Percentiles rank a stretch among this genome's conserved stretches.
These are phyloP conservation scores for Amaurobius ferox DNA, from an alignment of 2,888 invertebrate genomes.

Conservation along the genomic window DNA sequence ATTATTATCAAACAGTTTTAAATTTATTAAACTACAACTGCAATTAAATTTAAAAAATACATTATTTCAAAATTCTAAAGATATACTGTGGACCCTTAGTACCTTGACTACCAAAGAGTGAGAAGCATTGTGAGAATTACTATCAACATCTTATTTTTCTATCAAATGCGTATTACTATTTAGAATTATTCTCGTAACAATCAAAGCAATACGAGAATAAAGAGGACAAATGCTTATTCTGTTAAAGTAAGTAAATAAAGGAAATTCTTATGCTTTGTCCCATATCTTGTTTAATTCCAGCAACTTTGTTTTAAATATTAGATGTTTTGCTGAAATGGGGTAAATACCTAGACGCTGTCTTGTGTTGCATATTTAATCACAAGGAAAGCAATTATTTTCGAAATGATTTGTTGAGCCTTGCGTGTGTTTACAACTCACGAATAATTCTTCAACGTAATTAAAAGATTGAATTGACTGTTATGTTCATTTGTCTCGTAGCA, in stretches of 20 bases:
- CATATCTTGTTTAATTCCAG: not conserved
- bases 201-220: too few species aligned
- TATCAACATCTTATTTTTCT: too few species aligned
- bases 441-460: slow-evolving; percentile 12
- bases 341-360: not conserved
- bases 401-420: slow-evolving; percentile 1
- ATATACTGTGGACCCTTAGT: too few species aligned
- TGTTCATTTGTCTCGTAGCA: slow-evolving; percentile 8
- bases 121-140: too few species aligned
- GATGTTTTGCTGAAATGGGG: not conserved
- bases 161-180: too few species aligned
- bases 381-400: slow-evolving; percentile 4
- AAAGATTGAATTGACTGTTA: slow-evolving; percentile 11
- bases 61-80: too few species aligned
- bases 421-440: not conserved
- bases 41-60: too few species aligned
- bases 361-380: slow-evolving; percentile 14
- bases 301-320: slow-evolving; percentile 12
- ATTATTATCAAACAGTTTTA: too few species aligned
- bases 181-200: too few species aligned
- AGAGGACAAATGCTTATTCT: not conserved
- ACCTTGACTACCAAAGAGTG: too few species aligned
- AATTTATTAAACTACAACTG: too few species aligned
- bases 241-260: not conserved
- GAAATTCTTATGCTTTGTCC: not conserved